These are phyloP conservation scores for Copidosoma floridanum DNA, from an alignment of 1,140 invertebrate genomes.

Conservation along the genomic window DNA sequence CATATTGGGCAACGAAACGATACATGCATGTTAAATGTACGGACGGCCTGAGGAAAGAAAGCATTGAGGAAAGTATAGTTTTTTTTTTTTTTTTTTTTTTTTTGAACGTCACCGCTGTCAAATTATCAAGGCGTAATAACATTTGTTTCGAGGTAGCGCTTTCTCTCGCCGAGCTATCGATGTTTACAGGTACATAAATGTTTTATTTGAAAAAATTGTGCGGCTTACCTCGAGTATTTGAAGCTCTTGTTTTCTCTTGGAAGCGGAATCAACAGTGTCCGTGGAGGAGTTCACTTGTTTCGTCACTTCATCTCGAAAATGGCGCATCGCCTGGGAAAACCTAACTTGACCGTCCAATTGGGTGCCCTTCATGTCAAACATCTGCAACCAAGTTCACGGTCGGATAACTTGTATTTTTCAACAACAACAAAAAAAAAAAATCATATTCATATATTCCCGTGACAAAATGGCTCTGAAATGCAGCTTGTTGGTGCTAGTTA, in stretches of 20 bases:
- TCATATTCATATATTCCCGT: background rate
- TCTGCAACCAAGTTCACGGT: conserved; percentile 35
- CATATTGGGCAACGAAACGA: too few species aligned
- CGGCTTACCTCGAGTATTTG: conserved; percentile 17
- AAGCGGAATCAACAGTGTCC: conserved; percentile 20
- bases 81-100: background rate
- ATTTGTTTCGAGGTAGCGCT: too few species aligned
- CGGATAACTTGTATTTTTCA: too few species aligned
- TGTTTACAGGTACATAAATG: background rate
- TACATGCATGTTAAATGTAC: too few species aligned
- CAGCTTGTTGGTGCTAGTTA: conserved; percentile 1
- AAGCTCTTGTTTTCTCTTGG: conserved; percentile 20
- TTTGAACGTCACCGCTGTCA: background rate
- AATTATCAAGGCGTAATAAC: too few species aligned
- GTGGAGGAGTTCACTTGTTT: conserved; percentile 24
- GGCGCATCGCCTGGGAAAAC: conserved; percentile 42
- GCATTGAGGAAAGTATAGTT: background rate
- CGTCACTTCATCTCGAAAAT: conserved; percentile 35
- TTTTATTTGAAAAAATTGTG: background rate
- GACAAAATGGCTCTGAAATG: background rate
- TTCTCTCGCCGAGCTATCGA: too few species aligned
- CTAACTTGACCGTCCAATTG: conserved; percentile 41
- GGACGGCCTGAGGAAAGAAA: too few species aligned
- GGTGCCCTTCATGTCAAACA: conserved; percentile 40
- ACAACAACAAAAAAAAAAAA: too few species aligned